These are phyloP conservation scores for Umimayanthus chanpuru DNA, from an alignment of 92 coral and sea anemone species.

Conservation along the genomic window DNA sequence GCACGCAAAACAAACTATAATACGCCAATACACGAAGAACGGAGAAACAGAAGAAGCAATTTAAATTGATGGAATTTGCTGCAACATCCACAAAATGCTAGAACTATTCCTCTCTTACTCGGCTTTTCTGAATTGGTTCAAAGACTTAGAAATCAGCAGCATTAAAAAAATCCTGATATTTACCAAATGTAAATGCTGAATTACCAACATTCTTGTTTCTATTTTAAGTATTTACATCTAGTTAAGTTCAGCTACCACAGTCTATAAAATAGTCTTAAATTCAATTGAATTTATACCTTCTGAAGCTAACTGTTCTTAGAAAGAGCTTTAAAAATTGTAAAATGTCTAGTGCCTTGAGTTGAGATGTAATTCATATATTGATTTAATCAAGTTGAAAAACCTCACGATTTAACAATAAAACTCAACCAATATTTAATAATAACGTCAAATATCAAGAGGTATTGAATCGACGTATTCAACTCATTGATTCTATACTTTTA, in stretches of 20 bases:
- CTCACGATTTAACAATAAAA: background rate
- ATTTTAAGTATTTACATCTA: too few relatives aligned
- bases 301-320: background rate
- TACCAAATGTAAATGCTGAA: background rate
- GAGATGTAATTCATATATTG: background rate
- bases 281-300: background rate
- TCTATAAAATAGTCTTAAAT: too few relatives aligned
- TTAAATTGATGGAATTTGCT: background rate
- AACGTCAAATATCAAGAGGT: background rate
- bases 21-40: background rate
- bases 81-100: background rate
- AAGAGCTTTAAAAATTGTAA: background rate
- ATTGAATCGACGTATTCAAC: background rate
- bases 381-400: too few relatives aligned
- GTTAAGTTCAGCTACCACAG: background rate
- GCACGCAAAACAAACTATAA: background rate
- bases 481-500: background rate
- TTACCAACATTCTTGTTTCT: too few relatives aligned
- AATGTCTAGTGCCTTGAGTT: background rate
- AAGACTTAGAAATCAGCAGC: too few relatives aligned
- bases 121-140: background rate
- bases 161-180: background rate
- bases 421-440: background rate
- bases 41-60: background rate
- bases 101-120: background rate